Evolutionary conservation across 2,797 vertebrate species (phyloP), one percentile per base, ranked within the genome.

Genomic region (Clarias platycephalus): DNA sequence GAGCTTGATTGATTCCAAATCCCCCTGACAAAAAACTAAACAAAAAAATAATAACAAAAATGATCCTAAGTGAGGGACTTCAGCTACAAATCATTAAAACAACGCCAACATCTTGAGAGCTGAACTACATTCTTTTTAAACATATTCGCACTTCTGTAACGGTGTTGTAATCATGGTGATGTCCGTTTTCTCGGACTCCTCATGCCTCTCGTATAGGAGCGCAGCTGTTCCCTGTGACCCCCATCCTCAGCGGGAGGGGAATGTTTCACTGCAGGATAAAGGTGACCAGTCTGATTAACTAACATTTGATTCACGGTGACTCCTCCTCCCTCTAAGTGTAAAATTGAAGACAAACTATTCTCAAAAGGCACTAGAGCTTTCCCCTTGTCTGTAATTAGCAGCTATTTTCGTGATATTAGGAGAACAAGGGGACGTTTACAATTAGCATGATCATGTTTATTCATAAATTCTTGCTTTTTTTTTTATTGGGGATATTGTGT

Each of bases 361-460:
- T 5, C 18, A 6, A 18, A 3, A 26, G n/a, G 49, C 77, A 20
- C 31, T 0, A 22, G 26, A 49, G 4, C 34, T 80, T 66, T 66
- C 28, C 40, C n/a, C 40, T 80, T 12, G 40, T 53, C 40, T 64
- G 37, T 20, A 28, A 37, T 79, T 6, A 64, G 40, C 78, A 0
- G 22, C 60, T 62, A 12, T 64, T 26, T 79, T 44, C 44, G 4
- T 18, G 4, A 6, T 20, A 66, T 53, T 49, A 49, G 1, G 18
- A 80, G 15, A 49, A 49, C 8, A 44, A 15, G 1, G 24, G 34
- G 24, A 44, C 1, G 28, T 58, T 24, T 77, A 28, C 55, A 58
- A 76, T 76, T 58, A 76, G 75, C 60, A 64, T 64, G 28, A 18
- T 44, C 62, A 80, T 64, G 37, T 18, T 28, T 63, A 63, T 77